Evolutionary conservation across 2,888 invertebrate genomes (phyloP).

Genomic region (Danaus chrysippus): DNA sequence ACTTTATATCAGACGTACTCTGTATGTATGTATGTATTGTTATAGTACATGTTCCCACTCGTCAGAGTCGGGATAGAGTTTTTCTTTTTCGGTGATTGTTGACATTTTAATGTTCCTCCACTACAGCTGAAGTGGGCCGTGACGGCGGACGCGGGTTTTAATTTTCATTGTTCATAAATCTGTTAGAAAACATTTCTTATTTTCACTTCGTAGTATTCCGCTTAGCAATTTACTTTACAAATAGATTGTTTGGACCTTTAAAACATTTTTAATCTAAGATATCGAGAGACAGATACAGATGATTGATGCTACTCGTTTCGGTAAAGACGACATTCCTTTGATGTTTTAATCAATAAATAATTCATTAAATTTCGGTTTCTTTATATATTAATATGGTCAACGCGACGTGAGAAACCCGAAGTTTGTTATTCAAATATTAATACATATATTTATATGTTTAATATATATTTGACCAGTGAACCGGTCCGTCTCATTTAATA

Average conservation of each 20-base stretch:
- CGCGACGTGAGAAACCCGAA: too few species aligned
- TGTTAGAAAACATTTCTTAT: not conserved
- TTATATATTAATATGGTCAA: too few species aligned
- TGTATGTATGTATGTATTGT: too few species aligned
- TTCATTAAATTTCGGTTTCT: too few species aligned
- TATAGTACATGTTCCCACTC: not conserved
- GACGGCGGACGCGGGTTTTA: not conserved
- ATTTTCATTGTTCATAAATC: slow-evolving; percentile 4
- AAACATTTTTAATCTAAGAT: too few species aligned
- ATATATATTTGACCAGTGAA: not conserved
- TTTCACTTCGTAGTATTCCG: not conserved
- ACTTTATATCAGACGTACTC: too few species aligned
- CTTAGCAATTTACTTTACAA: not conserved
- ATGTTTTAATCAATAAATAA: too few species aligned
- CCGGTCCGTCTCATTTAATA: not conserved
- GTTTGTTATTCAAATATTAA: too few species aligned
- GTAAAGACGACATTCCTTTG: too few species aligned
- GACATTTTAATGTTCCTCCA: slow-evolving; percentile 5
- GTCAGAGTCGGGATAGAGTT: not conserved
- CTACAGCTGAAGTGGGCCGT: not conserved
- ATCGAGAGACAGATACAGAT: too few species aligned
- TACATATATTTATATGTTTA: too few species aligned
- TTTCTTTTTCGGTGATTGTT: slow-evolving; percentile 2
- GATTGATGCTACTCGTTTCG: too few species aligned
- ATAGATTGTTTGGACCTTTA: not conserved